phyloP scores from a whole-genome alignment of 2,113 vertebrate genomes.

The Danio rerio region DNA sequence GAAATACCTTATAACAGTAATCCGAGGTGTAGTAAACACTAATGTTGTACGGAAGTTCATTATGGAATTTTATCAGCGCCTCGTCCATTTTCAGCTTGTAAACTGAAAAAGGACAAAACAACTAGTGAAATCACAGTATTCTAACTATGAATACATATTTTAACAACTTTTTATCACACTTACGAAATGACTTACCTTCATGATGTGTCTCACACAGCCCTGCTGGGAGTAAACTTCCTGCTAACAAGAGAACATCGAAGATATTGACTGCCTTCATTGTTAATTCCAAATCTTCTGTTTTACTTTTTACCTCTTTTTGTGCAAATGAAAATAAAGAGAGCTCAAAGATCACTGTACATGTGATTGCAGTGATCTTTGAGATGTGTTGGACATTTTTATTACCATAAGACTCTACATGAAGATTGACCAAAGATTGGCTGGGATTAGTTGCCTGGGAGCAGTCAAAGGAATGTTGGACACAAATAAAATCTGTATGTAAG shows the following conservation, averaged over 20 bases:
- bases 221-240: slow-evolving; percentile 52
- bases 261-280: slow-evolving; percentile 46
- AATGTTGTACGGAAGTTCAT: slow-evolving; percentile 66
- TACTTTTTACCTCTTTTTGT: slow-evolving; percentile 72
- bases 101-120: slow-evolving; percentile 55
- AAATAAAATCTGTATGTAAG: background rate
- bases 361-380: slow-evolving; percentile 27
- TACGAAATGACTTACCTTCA: background rate
- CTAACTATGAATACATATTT: background rate
- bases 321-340: slow-evolving; percentile 62
- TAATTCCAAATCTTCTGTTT: slow-evolving; percentile 55
- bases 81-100: slow-evolving; percentile 73
- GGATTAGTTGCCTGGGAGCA: background rate
- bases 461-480: too few species aligned
- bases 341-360: slow-evolving; percentile 72
- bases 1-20: slow-evolving; percentile 77
- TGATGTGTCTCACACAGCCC: slow-evolving; percentile 45
- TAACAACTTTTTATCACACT: background rate
- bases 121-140: background rate
- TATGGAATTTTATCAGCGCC: slow-evolving; percentile 73
- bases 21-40: slow-evolving; percentile 73
- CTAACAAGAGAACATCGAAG: slow-evolving; percentile 47
- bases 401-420: background rate
- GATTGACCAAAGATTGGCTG: background rate
- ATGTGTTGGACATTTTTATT: slow-evolving; percentile 18